phyloP scores from a whole-genome alignment of 2,888 invertebrate species.

The Pelosia muscerda region DNA sequence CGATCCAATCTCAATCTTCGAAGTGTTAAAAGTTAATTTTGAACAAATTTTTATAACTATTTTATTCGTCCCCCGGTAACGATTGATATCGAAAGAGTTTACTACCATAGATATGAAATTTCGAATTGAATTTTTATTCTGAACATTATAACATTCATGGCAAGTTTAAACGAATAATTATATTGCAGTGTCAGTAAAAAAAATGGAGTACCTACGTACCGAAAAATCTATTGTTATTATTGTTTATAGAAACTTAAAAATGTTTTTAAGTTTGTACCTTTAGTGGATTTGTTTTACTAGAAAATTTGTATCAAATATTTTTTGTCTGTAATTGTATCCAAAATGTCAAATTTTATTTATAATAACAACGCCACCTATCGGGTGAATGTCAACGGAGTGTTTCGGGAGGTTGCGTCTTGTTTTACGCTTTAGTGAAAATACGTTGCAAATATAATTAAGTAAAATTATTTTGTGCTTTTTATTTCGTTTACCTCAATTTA shows the following conservation, averaged over 20 bases:
- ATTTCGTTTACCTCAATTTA: slow-evolving; percentile 9
- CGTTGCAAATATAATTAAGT: slow-evolving; percentile 79
- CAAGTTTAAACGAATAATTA: not conserved
- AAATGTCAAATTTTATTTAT: slow-evolving; percentile 40
- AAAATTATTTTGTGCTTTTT: slow-evolving; percentile 61
- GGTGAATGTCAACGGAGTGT: slow-evolving; percentile 52
- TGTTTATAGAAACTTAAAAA: slow-evolving; percentile 29
- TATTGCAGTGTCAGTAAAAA: no score
- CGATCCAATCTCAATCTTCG: no score
- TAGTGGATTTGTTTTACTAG: slow-evolving; percentile 50
- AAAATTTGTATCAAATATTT: slow-evolving; percentile 22
- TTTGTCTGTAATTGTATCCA: slow-evolving; percentile 19
- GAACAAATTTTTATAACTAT: no score
- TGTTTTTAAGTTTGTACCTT: slow-evolving; percentile 35
- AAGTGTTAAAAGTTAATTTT: no score
- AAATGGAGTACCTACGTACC: no score
- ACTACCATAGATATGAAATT: not conserved
- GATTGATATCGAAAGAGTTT: no score
- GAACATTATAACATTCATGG: not conserved
- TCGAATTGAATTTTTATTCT: not conserved
- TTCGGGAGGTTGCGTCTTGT: slow-evolving; percentile 66
- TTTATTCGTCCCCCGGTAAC: no score
- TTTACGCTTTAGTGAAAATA: slow-evolving; percentile 79
- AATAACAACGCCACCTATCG: slow-evolving; percentile 33
- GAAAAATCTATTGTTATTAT: slow-evolving; percentile 25